Conservation (phyloP, 2,113 vertebrate species). For the Taurulus bubalis region DNA sequence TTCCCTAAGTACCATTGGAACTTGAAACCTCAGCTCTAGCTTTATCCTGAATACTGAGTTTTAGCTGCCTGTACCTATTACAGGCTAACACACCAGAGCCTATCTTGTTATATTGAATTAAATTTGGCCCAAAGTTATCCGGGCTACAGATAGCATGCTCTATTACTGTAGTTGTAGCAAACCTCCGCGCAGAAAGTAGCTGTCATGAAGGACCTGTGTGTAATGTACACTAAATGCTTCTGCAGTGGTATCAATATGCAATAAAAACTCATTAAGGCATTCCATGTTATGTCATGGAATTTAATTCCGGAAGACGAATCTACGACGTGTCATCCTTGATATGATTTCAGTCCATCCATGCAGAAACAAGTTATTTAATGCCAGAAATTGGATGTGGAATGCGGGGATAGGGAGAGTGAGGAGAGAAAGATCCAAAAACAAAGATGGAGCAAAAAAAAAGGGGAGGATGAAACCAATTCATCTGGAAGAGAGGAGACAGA, state of each 20-base stretch:
- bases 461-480: slow-evolving; percentile 65
- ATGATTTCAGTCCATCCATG: slow-evolving; percentile 77
- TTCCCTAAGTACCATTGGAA: slow-evolving; percentile 44
- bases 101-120: slow-evolving; percentile 63
- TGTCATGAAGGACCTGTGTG: slow-evolving; percentile 64
- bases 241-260: slow-evolving; percentile 79
- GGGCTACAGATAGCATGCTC: slow-evolving; percentile 49
- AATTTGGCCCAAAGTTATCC: slow-evolving; percentile 64
- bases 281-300: slow-evolving; percentile 77
- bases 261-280: slow-evolving; percentile 84
- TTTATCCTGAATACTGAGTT: slow-evolving; percentile 63
- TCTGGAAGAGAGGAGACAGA: slow-evolving; percentile 71
- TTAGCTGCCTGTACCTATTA: slow-evolving; percentile 73
- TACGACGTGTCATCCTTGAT: slow-evolving; percentile 76
- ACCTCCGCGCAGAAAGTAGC: slow-evolving; percentile 55
- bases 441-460: slow-evolving; percentile 47
- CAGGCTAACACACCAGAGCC: slow-evolving; percentile 62
- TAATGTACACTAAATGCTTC: slow-evolving; percentile 67
- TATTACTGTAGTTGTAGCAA: slow-evolving; percentile 41
- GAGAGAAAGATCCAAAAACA: slow-evolving; percentile 43
- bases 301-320: slow-evolving; percentile 81
- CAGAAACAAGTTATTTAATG: slow-evolving; percentile 82
- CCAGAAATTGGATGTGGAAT: slow-evolving; percentile 71
- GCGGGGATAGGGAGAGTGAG: background rate
- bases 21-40: slow-evolving; percentile 51